Percentiles rank a stretch among this genome's conserved stretches.
Evolutionary conservation across 2,113 vertebrate species (phyloP).

Genomic region (Bettongia penicillata): DNA sequence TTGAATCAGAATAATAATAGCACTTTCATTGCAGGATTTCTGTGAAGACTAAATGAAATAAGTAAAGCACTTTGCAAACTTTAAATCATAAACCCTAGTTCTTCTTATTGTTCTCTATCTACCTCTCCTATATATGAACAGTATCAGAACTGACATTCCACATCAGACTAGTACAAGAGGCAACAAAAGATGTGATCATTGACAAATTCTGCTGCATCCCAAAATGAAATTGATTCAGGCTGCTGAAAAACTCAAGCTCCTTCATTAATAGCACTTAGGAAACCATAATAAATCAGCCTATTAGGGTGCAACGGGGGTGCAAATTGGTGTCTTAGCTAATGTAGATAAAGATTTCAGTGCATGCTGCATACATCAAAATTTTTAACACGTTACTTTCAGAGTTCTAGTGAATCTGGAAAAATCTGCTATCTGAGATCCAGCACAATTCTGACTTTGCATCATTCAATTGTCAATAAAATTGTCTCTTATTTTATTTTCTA

Average conservation of each 20-base stretch:
- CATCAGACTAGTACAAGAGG: neutral
- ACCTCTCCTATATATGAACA: neutral
- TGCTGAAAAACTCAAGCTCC: constrained; percentile 73
- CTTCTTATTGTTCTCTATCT: neutral
- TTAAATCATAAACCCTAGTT: neutral
- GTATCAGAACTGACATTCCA: neutral
- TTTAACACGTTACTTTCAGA: constrained; percentile 73
- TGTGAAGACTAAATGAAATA: neutral
- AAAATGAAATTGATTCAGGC: constrained; percentile 75
- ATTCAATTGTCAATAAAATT: constrained; percentile 80
- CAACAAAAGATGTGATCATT: constrained; percentile 72
- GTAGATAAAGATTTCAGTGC: constrained; percentile 79
- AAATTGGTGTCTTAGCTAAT: constrained; percentile 80
- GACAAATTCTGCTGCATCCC: constrained; percentile 77
- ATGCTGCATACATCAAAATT: constrained; percentile 81
- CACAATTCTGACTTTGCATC: constrained; percentile 76
- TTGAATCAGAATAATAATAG: neutral
- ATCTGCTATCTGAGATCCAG: constrained; percentile 78
- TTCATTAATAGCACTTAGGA: constrained; percentile 77
- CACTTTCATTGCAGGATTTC: neutral
- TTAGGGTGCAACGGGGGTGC: constrained; percentile 73
- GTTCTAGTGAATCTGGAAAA: constrained; percentile 84
- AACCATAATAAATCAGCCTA: constrained; percentile 79
- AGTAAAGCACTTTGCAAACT: neutral
- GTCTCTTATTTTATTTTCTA: constrained; percentile 86